Evolutionary conservation across 1,140 invertebrate species (phyloP).

Genomic region (Lasioglossum albipes): DNA sequence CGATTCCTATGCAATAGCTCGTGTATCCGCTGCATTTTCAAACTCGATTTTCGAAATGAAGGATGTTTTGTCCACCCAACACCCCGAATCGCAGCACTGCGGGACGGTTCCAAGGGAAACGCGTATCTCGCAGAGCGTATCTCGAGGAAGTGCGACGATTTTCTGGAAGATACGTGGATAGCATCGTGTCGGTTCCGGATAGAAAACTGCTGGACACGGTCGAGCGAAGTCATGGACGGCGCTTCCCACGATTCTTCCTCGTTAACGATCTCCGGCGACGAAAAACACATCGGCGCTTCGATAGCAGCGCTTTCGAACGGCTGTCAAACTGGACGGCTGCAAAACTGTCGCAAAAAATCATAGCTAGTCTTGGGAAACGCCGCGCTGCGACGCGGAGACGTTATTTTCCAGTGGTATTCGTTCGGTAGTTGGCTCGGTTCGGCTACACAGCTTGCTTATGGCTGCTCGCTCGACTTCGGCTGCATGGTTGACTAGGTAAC

Average conservation of each 20-base stretch:
- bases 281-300: background rate
- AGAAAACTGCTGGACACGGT: slow-evolving; percentile 18
- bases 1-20: too few relatives aligned
- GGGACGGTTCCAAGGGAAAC: too few relatives aligned
- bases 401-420: slow-evolving; percentile 19
- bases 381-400: background rate
- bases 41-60: too few relatives aligned
- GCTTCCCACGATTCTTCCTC: background rate
- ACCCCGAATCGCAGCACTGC: too few relatives aligned
- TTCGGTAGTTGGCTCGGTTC: slow-evolving; percentile 22
- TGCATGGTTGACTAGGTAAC: slow-evolving; percentile 56
- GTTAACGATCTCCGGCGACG: background rate
- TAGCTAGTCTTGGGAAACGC: slow-evolving; percentile 9
- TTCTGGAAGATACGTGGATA: too few relatives aligned
- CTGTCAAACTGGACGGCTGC: background rate
- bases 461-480: slow-evolving; percentile 31
- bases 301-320: background rate
- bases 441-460: slow-evolving; percentile 10
- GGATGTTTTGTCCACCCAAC: too few relatives aligned
- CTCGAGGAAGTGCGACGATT: too few relatives aligned
- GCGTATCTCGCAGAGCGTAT: too few relatives aligned
- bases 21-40: too few relatives aligned
- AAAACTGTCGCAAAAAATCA: slow-evolving; percentile 18
- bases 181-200: too few relatives aligned
- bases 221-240: background rate